A percentile compares a stretch with the other conserved stretches of the same genome.
Evolutionary conservation across 1,140 invertebrate genomes (phyloP).

Genomic region (Drosophila kohkoa): DNA sequence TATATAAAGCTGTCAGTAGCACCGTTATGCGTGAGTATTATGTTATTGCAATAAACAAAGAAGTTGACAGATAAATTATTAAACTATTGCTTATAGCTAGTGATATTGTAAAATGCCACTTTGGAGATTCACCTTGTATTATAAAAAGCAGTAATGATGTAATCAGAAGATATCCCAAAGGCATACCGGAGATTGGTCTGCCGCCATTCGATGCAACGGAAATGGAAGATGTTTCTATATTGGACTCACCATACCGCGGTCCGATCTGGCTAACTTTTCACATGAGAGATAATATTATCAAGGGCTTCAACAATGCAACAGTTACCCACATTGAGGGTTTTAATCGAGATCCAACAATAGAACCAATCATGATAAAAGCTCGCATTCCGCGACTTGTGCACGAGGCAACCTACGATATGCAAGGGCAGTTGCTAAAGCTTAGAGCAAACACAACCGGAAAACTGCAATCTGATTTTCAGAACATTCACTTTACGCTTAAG

Average conservation of each 20-base stretch:
- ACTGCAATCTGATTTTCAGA: constrained; percentile 54
- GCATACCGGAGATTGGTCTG: constrained; percentile 61
- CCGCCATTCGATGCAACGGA: constrained; percentile 32
- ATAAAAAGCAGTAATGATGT: constrained; percentile 50
- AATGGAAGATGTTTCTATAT: constrained; percentile 7
- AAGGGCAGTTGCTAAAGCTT: constrained; percentile 34
- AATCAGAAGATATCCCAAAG: constrained; percentile 54
- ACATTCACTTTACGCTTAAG: constrained; percentile 41
- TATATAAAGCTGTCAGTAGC: not conserved
- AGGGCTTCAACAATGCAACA: constrained; percentile 53
- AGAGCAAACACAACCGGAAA: constrained; percentile 48
- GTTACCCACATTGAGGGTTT: constrained; percentile 57
- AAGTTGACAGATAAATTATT: not conserved
- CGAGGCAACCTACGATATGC: constrained; percentile 37
- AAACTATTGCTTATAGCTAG: constrained; percentile 39
- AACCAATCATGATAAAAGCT: constrained; percentile 15
- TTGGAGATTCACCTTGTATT: constrained; percentile 48
- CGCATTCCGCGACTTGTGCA: constrained; percentile 32
- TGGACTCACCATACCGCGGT: constrained; percentile 15
- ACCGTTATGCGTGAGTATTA: constrained; percentile 37
- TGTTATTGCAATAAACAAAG: not conserved
- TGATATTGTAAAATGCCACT: constrained; percentile 58
- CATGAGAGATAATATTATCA: constrained; percentile 25
- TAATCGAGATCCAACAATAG: constrained; percentile 34
- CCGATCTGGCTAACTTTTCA: constrained; percentile 58